Evolutionary conservation across 2,113 vertebrate genomes (phyloP).

Genomic region (Pluvianellus socialis): DNA sequence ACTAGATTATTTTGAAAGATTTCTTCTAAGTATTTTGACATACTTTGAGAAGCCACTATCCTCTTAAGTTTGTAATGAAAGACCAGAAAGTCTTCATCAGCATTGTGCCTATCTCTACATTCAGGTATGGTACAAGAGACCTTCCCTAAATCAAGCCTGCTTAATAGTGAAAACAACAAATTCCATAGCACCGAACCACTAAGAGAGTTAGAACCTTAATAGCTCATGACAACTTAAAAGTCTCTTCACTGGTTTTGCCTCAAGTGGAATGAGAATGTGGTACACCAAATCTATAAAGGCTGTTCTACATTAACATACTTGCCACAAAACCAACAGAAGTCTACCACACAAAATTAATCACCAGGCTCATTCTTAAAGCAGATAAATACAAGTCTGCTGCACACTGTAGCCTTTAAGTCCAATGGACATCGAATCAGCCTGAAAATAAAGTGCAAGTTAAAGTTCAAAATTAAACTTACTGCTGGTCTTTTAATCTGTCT

Average conservation of each 20-base stretch:
- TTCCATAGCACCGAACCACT: background rate
- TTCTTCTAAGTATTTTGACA: background rate
- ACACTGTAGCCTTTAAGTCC: background rate
- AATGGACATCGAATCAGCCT: background rate
- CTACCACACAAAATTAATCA: background rate
- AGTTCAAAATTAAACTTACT: constrained; percentile 74
- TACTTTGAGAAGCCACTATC: background rate
- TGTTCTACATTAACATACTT: background rate
- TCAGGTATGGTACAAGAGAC: background rate
- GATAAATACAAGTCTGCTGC: background rate
- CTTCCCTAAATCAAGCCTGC: background rate
- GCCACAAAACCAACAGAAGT: background rate
- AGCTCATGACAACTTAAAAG: background rate
- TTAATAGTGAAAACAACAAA: background rate
- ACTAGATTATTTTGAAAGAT: background rate
- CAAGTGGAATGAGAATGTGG: background rate
- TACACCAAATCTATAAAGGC: background rate
- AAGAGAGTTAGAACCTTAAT: background rate
- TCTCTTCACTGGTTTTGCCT: background rate
- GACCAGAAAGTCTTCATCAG: background rate
- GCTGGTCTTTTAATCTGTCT: constrained; percentile 88
- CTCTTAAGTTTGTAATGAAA: background rate
- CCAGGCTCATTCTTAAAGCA: background rate
- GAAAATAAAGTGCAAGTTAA: background rate
- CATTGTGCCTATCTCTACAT: background rate